A percentile compares a stretch with the other conserved stretches of the same genome.
Conservation (phyloP, 1,140 invertebrate genomes). For the Habropoda laboriosa region DNA sequence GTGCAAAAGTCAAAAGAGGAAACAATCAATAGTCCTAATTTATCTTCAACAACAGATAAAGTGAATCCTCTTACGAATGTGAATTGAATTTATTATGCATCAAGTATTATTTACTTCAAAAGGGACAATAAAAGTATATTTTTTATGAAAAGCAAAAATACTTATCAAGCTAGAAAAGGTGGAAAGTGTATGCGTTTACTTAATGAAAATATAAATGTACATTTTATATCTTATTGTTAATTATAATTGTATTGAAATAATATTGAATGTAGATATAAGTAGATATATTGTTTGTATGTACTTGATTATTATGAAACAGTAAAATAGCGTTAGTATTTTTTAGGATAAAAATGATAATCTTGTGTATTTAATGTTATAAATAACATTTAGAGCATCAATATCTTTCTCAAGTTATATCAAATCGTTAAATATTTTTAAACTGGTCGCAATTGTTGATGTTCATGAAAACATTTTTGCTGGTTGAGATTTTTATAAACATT, state of each 20-base stretch:
- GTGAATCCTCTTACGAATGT: not conserved
- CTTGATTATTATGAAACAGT: constrained; percentile 36
- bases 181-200: constrained; percentile 60
- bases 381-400: constrained; percentile 35
- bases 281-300: constrained; percentile 46
- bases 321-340: constrained; percentile 51
- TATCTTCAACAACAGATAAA: not conserved
- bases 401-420: constrained; percentile 29
- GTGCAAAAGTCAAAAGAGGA: not conserved
- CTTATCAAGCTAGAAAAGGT: constrained; percentile 51
- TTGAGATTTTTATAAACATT: constrained; percentile 35
- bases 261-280: constrained; percentile 17
- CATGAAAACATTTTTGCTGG: constrained; percentile 13
- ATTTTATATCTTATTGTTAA: constrained; percentile 62
- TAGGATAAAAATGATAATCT: constrained; percentile 34
- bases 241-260: constrained; percentile 46
- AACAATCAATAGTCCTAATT: not conserved
- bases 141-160: constrained; percentile 57
- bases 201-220: constrained; percentile 67
- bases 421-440: constrained; percentile 37
- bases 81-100: constrained; percentile 9
- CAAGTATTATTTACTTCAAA: constrained; percentile 44
- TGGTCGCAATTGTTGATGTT: constrained; percentile 33
- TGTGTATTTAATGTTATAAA: constrained; percentile 39
- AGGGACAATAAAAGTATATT: constrained; percentile 65